phyloP scores from a whole-genome alignment of 2,888 invertebrate species.

The Drosophila peninsularis region DNA sequence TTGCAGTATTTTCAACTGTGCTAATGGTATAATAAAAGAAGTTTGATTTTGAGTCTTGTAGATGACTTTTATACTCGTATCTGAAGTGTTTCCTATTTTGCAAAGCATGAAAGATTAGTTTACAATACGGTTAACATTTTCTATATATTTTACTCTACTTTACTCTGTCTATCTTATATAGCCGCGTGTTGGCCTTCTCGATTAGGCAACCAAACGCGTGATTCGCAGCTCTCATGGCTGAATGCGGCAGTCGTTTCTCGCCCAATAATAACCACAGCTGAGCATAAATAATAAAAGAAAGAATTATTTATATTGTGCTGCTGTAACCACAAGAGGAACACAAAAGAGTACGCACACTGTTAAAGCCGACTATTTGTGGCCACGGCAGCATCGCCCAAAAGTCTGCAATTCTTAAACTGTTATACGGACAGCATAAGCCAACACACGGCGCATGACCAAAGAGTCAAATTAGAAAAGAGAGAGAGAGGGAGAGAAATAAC shows the following conservation, averaged over 20 bases:
- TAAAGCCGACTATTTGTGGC: slow-evolving; percentile 19
- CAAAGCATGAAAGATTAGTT: too few relatives aligned
- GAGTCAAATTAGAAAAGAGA: slow-evolving; percentile 13
- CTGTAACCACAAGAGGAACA: slow-evolving; percentile 51
- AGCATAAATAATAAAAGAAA: slow-evolving; percentile 12
- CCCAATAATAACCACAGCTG: slow-evolving; percentile 58
- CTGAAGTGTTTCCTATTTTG: too few relatives aligned
- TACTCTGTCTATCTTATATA: too few relatives aligned
- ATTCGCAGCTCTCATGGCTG: slow-evolving; percentile 22
- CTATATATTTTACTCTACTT: too few relatives aligned
- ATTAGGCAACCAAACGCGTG: background rate
- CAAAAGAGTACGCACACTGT: slow-evolving; percentile 50
- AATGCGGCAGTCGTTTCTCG: slow-evolving; percentile 23
- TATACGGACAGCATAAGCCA: slow-evolving; percentile 53
- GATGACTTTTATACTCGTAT: too few relatives aligned
- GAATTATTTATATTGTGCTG: slow-evolving; percentile 46
- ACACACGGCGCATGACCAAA: slow-evolving; percentile 60
- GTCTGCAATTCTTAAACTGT: slow-evolving; percentile 75
- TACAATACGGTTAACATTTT: too few relatives aligned
- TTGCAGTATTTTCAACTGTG: background rate
- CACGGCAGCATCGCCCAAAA: slow-evolving; percentile 58
- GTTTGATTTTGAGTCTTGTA: too few relatives aligned
- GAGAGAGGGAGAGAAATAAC: background rate
- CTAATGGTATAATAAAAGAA: too few relatives aligned
- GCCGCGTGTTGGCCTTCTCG: too few relatives aligned